Evolutionary conservation across 2,888 invertebrate species (phyloP).

Genomic region (Julus scanicus): DNA sequence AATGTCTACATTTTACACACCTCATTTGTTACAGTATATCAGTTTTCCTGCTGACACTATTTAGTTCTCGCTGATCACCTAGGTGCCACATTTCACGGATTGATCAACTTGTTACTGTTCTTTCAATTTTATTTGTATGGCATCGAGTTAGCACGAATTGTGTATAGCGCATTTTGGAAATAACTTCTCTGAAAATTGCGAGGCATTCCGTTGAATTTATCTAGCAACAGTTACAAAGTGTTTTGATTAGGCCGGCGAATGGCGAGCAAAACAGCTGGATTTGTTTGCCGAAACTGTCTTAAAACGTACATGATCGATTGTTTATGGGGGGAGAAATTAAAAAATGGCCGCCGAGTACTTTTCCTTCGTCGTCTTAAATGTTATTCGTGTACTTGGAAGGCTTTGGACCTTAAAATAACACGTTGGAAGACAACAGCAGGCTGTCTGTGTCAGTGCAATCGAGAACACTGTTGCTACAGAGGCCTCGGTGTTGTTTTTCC

Average conservation of each 20-base stretch:
- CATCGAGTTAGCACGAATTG: not conserved
- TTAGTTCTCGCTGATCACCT: not conserved
- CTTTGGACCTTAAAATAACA: conserved; percentile 48
- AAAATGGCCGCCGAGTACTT: conserved; percentile 48
- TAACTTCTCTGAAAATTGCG: not conserved
- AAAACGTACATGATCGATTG: conserved; percentile 50
- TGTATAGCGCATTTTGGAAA: not conserved
- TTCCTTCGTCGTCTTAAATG: conserved; percentile 34
- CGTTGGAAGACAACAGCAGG: conserved; percentile 34
- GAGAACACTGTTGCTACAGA: conserved; percentile 38
- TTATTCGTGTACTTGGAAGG: conserved; percentile 27
- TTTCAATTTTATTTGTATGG: not conserved
- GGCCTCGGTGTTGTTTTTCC: conserved; percentile 29
- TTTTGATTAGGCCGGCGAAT: conserved; percentile 20
- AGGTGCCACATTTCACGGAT: not conserved
- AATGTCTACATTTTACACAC: not conserved
- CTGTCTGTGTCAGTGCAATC: conserved; percentile 39
- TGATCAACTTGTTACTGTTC: not conserved
- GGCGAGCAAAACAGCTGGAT: conserved; percentile 26
- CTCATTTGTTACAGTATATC: not conserved
- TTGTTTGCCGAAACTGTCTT: conserved; percentile 51
- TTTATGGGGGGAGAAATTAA: conserved; percentile 27
- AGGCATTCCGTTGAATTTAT: conserved; percentile 39
- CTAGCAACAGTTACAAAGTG: conserved; percentile 36
- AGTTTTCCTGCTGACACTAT: not conserved